Evolutionary conservation across 2,888 invertebrate species (phyloP), one percentile per base, ranked within the genome.

Genomic region (Tachystola acroxantha): DNA sequence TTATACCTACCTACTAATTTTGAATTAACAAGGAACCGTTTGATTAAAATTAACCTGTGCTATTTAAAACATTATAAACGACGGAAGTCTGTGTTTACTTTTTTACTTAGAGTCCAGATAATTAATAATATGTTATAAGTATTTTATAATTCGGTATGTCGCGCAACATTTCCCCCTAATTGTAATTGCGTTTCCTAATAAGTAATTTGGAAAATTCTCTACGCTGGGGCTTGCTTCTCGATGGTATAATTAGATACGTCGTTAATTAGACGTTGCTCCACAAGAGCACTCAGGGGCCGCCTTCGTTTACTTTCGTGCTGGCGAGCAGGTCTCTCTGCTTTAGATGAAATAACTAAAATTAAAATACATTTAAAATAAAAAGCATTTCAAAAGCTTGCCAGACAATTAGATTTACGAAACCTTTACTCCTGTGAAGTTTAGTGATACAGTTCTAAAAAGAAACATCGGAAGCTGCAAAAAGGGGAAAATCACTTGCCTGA

Each of bases 201-300:
- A 72, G 74, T 78, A 79, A 78, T 79, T 79, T 73, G 61, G 77
- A 66, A 75, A 78, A 71, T 74, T 75, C 73, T 68, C 74, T 64
- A 67, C 67, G 59, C 62, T 46, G 57, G 55, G 61, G 64, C 67
- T 57, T 53, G 53, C 57, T 60, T 12, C 27, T 16, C 32, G 28
- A 29, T 29, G 28, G 33, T 76, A 77, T 80, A 79, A 81, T 81
- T 79, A 81, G 81, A 80, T 79, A 80, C 70, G 78, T 78, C 74
- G 73, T 74, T 81, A 81, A 81, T 81, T 79, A 79, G 75, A 70
- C 60, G 67, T 63, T 71, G 70, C 73, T 65, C 59, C 65, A 64
- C 66, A 66, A 75, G 77, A 78, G 75, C 76, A 74, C 79, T 79
- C 64, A 55, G 61, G 63, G 64, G 64, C 57, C 51, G 62, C 61